Conservation (phyloP, 92 coral and sea anemone genomes). For the Epizoanthus illoricatus region DNA sequence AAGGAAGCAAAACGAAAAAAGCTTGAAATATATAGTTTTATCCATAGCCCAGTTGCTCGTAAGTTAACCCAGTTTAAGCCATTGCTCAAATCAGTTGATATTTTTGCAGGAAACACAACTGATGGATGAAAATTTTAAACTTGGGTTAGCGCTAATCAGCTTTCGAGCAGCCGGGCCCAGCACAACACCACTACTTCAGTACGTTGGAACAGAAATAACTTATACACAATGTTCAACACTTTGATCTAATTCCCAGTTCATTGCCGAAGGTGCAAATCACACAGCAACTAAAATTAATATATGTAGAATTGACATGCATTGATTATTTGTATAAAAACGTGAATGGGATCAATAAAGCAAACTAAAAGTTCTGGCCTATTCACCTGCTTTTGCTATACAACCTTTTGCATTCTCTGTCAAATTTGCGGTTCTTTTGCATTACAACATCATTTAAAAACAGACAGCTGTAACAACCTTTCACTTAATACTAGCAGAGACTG, state of each 20-base stretch:
- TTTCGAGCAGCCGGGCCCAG: constrained; percentile 1
- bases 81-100: not conserved
- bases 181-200: constrained; percentile 4
- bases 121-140: constrained; percentile 7
- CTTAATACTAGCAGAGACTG: not conserved
- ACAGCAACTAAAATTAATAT: not conserved
- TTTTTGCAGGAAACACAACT: constrained; percentile 4
- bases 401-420: constrained; percentile 12
- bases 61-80: constrained; percentile 8
- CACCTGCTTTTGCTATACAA: constrained; percentile 8
- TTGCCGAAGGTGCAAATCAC: constrained; percentile 5
- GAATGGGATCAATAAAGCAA: not conserved
- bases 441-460: constrained; percentile 5
- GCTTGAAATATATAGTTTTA: not conserved
- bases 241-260: constrained; percentile 9
- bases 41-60: constrained; percentile 6
- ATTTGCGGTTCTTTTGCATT: constrained; percentile 11
- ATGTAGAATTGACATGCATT: not conserved
- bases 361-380: constrained; percentile 14
- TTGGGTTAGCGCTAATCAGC: not conserved
- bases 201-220: not conserved
- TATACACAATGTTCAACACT: constrained; percentile 9
- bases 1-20: constrained; percentile 8
- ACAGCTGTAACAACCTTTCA: not conserved
- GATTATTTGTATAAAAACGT: not conserved